Conservation (phyloP, 2,797 vertebrate species). For the Scyliorhinus canicula region DNA sequence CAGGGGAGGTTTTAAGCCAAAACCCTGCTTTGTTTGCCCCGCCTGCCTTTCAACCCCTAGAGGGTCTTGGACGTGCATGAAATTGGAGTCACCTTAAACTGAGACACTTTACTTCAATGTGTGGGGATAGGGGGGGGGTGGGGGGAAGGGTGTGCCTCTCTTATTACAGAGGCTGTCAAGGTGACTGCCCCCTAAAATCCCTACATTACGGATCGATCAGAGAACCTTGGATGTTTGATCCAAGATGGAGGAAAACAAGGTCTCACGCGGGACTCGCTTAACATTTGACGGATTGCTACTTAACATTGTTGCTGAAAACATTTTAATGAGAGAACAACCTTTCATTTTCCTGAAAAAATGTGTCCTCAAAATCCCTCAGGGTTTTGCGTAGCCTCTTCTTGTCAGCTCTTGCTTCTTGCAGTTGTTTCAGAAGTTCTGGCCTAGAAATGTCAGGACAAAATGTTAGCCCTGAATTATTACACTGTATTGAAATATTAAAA, state of each 20-base stretch:
- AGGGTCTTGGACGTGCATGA: background rate
- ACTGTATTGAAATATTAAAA: background rate
- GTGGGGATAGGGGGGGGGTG: no score
- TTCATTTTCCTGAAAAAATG: conserved; percentile 90
- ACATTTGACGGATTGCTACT: background rate
- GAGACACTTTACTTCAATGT: no score
- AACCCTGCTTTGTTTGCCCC: no score
- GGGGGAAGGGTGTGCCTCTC: background rate
- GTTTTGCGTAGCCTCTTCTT: conserved; percentile 89
- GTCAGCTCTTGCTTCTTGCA: conserved; percentile 89
- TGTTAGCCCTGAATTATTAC: no score
- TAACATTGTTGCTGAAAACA: background rate
- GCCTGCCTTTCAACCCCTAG: no score
- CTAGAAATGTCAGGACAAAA: conserved; percentile 52
- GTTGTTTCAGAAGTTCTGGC: conserved; percentile 86
- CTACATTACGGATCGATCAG: background rate
- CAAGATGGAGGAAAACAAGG: background rate
- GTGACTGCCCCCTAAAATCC: background rate
- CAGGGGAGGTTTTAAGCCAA: no score
- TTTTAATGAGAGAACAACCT: conserved; percentile 61
- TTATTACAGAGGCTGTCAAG: no score
- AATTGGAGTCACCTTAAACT: background rate
- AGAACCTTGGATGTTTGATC: background rate
- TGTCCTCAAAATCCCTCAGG: conserved; percentile 93
- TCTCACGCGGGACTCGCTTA: background rate